Base-by-base conservation (phyloP, 2,888 invertebrate species). In the Rhagophthalmus giganteus region DNA sequence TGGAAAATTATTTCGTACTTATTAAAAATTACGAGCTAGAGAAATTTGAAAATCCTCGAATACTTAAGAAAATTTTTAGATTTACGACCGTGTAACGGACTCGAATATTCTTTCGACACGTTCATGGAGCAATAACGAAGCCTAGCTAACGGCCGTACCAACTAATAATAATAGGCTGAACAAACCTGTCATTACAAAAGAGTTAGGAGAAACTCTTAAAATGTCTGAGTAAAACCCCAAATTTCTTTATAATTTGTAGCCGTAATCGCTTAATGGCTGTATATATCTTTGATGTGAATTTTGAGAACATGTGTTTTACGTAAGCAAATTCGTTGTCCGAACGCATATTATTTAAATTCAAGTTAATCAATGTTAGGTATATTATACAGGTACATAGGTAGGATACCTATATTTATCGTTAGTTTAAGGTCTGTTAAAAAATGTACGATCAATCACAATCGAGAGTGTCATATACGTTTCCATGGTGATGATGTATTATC, bases 141-240 rank as follows among this genome's bases (percentile, higher is more conserved):
- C 20, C 13, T 27, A n/a, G 54, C 57, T 49, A 55, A 49, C 52
- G 57, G 57, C 55, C 45, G 40, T 32, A 44, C 39, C 48, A 47
- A 30, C 54, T 55, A 58, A 57, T 55, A 54, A 55, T 46, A 54
- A 56, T 46, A 57, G 57, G 41, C 49, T 33, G 44, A 40, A 48
- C 54, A 64, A 13, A 67, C 65, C 72, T 67, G 69, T 72, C 71
- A 72, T 72, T 72, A 72, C 71, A 69, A 70, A 69, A 71, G 69
- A 72, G 67, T 72, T 71, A 71, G 68, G 66, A 68, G 66, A 63
- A 64, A 66, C 64, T 65, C 62, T 63, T 63, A 62, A 67, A 68
- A 66, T 56, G 56, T 60, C 63, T 54, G 60, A 61, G 59, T 60
- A 61, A 68, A 61, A 63, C 65, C 65, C 69, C 66, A 72, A 71